Percentiles rank a stretch among this genome's conserved stretches.
Conservation (phyloP, 2,797 vertebrate genomes). For the Eidolon dupreanum region DNA sequence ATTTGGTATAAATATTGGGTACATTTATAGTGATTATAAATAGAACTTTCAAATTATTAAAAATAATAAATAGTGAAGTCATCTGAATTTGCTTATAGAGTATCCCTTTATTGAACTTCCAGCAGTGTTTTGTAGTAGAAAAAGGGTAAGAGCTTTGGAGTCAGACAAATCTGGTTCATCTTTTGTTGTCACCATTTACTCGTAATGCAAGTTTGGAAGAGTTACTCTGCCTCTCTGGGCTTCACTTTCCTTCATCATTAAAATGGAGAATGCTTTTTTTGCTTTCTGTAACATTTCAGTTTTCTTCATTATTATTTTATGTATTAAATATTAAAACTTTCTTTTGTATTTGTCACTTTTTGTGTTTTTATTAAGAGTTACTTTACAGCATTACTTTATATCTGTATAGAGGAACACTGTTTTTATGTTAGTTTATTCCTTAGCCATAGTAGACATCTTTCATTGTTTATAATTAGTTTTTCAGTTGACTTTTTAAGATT, state of each 20-base stretch:
- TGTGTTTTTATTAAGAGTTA: neutral
- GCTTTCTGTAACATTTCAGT: neutral
- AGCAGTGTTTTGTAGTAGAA: neutral
- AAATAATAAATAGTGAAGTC: neutral
- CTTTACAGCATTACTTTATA: neutral
- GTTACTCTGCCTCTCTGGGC: neutral
- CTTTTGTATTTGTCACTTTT: neutral
- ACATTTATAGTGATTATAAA: neutral
- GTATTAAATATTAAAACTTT: neutral
- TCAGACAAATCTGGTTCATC: neutral
- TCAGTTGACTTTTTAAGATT: neutral
- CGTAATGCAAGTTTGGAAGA: neutral
- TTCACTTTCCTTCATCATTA: neutral
- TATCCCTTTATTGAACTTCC: neutral
- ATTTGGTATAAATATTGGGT: constrained; percentile 12
- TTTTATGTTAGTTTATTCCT: neutral
- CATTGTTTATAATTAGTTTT: neutral
- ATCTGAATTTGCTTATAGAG: neutral
- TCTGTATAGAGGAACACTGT: neutral
- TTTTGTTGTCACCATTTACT: neutral
- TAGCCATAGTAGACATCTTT: neutral
- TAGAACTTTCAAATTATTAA: constrained; percentile 6
- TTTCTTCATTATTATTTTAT: neutral
- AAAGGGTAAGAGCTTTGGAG: neutral
- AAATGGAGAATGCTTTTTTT: neutral